Base-by-base conservation (phyloP, 1,140 invertebrate species). In the Bradysia coprophila region DNA sequence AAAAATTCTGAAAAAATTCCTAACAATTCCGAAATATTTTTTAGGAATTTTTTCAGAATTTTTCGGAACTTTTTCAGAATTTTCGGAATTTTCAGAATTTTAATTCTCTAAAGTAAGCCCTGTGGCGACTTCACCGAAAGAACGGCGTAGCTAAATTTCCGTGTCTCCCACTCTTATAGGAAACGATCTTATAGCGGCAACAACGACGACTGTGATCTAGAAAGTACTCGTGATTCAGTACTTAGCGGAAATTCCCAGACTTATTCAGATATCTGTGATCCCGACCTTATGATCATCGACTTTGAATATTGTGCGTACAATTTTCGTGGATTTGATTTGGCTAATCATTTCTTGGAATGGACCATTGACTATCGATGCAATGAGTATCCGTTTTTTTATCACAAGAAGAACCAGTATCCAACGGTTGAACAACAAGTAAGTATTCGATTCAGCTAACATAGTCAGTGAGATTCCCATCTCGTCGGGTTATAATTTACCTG, bases 291-390 rank as follows among this genome's bases (percentile, higher is more conserved):
- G 11, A 68, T 91, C 20, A 89, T 91, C 54, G 90, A 95, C 58
- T 94, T 87, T 61, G 90, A 95, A 62, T 95, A 93, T 56, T 89
- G 87, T 57, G 83, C 86, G 0, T 93, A 93, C 61, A 93, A 92
- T 58, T 88, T 91, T 57, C 64, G 92, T 45, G 89, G 82, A 1
- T 97, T 92, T 66, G 93, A 97, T 63, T 66, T 98, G 42, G 93
- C 89, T 3, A 97, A 97, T 64, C 92, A 97, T 56, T 94, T 96
- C 59, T 73, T 86, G 46, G 92, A 97, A 63, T 96, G 90, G 89
- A 76, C 74, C 6, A 93, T 87, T 59, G 85, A 95, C 54, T 96
- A 98, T 59, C 84, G 76, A 1, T 71, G 75, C 41, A 59, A 72
- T 0, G 69, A 80, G 36, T 72, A 76, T 55, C 91, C 91, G 2